These are phyloP conservation scores for Caretta caretta DNA, from an alignment of 2,113 vertebrate species.

Conservation along the genomic window DNA sequence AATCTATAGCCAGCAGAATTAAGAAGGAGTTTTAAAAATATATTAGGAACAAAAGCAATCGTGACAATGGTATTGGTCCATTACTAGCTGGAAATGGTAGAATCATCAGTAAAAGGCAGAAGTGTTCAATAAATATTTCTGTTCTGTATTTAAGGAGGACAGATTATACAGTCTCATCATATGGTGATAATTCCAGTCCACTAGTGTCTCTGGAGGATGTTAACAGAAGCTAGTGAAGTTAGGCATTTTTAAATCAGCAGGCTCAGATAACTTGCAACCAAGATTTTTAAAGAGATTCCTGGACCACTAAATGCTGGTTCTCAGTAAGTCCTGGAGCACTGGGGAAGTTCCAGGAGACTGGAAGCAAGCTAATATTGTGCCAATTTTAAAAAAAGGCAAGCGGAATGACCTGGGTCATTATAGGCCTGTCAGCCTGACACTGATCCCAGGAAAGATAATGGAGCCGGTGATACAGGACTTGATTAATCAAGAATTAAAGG, in stretches of 20 bases:
- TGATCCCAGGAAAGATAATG: background rate
- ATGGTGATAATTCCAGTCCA: background rate
- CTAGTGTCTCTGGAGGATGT: no score
- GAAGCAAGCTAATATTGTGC: background rate
- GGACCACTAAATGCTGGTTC: background rate
- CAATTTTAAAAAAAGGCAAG: no score
- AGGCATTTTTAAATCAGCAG: no score
- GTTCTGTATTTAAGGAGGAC: no score
- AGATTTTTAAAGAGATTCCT: no score
- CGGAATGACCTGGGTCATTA: no score
- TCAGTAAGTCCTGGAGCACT: background rate
- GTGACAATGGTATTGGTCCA: background rate
- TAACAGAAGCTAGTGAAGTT: no score
- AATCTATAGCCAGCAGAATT: background rate
- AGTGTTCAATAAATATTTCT: background rate
- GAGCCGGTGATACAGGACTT: background rate
- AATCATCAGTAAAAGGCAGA: background rate
- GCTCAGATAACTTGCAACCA: no score
- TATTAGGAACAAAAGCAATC: background rate
- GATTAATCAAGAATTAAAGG: background rate
- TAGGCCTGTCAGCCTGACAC: background rate
- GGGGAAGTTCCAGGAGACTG: background rate
- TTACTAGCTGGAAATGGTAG: background rate
- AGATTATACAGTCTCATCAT: background rate
- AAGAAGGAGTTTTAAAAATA: background rate